Conservation (phyloP, 1,140 invertebrate species). For the Triops longicaudatus region DNA sequence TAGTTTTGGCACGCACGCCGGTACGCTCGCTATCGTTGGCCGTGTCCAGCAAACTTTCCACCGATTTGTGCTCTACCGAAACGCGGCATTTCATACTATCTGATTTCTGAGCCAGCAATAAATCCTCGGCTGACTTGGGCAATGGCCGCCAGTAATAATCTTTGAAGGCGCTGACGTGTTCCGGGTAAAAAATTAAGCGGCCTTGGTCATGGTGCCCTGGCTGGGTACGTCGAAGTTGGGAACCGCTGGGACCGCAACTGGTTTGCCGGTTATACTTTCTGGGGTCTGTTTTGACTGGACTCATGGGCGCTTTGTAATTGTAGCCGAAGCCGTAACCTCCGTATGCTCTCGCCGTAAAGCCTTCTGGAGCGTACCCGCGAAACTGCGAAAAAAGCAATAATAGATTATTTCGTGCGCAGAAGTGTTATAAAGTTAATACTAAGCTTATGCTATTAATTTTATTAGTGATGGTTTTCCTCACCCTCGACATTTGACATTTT, state of each 20-base stretch:
- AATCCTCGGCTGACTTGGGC: neutral
- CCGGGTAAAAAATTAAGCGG: neutral
- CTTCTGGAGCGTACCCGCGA: neutral
- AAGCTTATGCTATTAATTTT: too few species aligned
- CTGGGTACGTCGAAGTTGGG: neutral
- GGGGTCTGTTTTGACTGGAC: neutral
- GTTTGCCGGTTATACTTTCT: neutral
- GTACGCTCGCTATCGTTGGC: neutral
- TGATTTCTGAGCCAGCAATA: neutral
- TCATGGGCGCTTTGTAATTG: conserved; percentile 17
- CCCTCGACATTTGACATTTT: too few species aligned
- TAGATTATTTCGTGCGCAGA: too few species aligned
- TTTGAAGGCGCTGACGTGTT: neutral
- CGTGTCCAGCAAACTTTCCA: neutral
- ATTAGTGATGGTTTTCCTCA: too few species aligned
- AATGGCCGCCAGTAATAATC: neutral
- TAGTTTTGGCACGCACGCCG: conserved; percentile 1
- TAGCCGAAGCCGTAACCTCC: conserved; percentile 28
- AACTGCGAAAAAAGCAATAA: neutral
- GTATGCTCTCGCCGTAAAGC: conserved; percentile 17
- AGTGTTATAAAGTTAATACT: too few species aligned
- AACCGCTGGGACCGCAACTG: neutral
- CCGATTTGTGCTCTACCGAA: neutral
- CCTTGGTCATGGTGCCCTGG: neutral
- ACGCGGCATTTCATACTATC: neutral